A percentile compares a stretch with the other conserved stretches of the same genome.
These are phyloP conservation scores for Leuctra nigra DNA, from an alignment of 2,888 invertebrate genomes.

Conservation along the genomic window DNA sequence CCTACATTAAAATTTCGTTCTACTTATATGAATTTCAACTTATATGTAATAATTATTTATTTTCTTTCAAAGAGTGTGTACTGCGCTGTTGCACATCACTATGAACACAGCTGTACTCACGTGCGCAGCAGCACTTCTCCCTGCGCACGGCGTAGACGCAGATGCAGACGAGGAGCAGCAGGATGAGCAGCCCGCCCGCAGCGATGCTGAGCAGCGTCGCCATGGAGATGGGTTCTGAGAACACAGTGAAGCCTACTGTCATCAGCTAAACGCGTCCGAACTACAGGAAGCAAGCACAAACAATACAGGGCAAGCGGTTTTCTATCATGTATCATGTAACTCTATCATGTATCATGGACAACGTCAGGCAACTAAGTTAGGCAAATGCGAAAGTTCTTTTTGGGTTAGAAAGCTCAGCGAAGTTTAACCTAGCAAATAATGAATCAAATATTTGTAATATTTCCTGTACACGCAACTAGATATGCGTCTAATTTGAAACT, in stretches of 20 bases:
- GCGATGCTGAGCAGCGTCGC: conserved; percentile 52
- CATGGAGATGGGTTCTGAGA: conserved; percentile 53
- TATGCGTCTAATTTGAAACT: too few relatives aligned
- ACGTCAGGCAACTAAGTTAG: too few relatives aligned
- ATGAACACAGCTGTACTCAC: conserved; percentile 41
- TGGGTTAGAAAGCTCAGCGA: too few relatives aligned
- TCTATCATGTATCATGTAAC: background rate
- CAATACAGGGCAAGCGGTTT: background rate
- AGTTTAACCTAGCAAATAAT: too few relatives aligned
- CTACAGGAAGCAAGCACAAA: background rate
- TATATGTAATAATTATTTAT: too few relatives aligned
- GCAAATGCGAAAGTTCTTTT: too few relatives aligned
- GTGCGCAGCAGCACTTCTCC: conserved; percentile 55
- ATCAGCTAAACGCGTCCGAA: too few relatives aligned
- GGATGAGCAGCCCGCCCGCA: conserved; percentile 48
- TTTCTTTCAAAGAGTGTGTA: too few relatives aligned
- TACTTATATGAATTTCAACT: too few relatives aligned
- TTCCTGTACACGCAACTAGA: too few relatives aligned
- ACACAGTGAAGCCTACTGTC: background rate
- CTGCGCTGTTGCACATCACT: background rate
- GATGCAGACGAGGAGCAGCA: conserved; percentile 48
- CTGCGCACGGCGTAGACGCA: conserved; percentile 52
- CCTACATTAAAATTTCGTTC: too few relatives aligned
- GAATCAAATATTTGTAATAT: too few relatives aligned
- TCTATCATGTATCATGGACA: background rate